phyloP scores from a whole-genome alignment of 2,888 invertebrate genomes.

The Dinocampus coccinellae region DNA sequence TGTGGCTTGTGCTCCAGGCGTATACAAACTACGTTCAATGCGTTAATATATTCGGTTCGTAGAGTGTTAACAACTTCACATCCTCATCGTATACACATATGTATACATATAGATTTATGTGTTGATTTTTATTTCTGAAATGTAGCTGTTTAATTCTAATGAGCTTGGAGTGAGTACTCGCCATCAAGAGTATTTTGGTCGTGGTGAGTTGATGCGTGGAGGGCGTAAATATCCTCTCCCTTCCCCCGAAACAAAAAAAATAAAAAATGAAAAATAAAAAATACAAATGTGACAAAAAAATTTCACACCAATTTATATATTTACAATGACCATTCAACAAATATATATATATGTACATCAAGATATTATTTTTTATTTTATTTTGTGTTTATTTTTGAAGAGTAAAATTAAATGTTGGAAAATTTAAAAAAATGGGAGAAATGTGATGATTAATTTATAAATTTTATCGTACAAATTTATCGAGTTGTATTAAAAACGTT shows the following conservation, averaged over 20 bases:
- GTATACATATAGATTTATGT: background rate
- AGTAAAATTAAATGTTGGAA: background rate
- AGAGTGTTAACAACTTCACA: slow-evolving; percentile 67
- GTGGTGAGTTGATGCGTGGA: background rate
- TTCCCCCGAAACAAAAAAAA: no score
- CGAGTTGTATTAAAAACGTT: slow-evolving; percentile 46
- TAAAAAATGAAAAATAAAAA: no score
- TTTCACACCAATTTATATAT: no score
- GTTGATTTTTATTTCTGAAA: slow-evolving; percentile 50
- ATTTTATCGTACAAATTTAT: slow-evolving; percentile 38
- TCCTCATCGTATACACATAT: slow-evolving; percentile 46
- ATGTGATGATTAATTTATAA: slow-evolving; percentile 39
- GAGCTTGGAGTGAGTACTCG: slow-evolving; percentile 59
- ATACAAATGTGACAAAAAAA: no score
- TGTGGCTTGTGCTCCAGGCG: slow-evolving; percentile 65
- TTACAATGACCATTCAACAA: no score
- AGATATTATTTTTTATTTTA: no score
- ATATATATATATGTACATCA: no score
- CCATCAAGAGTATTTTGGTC: slow-evolving; percentile 11
- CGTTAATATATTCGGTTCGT: slow-evolving; percentile 66
- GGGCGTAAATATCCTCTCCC: background rate
- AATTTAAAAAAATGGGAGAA: background rate
- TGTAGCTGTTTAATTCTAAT: slow-evolving; percentile 64
- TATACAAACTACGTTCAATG: slow-evolving; percentile 62
- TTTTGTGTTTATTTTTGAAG: no score